Evolutionary conservation across 2,113 vertebrate genomes (phyloP), one percentile per base, ranked within the genome.

Genomic region (Mormyrus iriodes): DNA sequence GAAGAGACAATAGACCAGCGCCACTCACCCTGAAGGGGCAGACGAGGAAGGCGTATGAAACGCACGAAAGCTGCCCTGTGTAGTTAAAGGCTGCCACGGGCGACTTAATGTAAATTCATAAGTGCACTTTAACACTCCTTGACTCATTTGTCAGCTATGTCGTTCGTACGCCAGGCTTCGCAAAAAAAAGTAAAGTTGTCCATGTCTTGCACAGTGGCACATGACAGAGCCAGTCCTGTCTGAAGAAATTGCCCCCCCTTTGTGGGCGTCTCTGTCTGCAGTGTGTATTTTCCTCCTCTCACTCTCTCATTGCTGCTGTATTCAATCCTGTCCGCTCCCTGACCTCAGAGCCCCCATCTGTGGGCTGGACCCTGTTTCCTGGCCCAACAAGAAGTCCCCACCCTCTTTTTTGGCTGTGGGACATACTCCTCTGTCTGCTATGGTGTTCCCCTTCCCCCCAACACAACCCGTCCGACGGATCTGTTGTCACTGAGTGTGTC

Each of bases 401-500:
- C 35, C 58, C 88, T 61, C 85, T 91, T 55, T 87, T 73, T 87
- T 90, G 85, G 7, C 61, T 0, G 10, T 73, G 61, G 48, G 31
- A 76, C 55, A 15, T 15, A n/a, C 51, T 35, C 51, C 31, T 48
- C 82, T n/a, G 12, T 42, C 17, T 24, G 19, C 51, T n/a, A 39
- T n/a, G 5, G 27, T 31, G 0, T 24, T 27, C 52, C 35, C 27
- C 88, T 39, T 7, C 69, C 69, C 46, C 76, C 17, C 42, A 27
- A 21, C 76, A 49, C 42, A 5, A 52, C 13, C n/a, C 91, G 91
- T 90, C 55, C 58, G 58, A 27, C 89, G 92, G 93, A 93, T 95
- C 93, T 91, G 94, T 92, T 95, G 93, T 93, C 92, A 93, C 90
- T 21, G 86, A 90, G 88, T 49, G 87, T 92, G 93, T 89, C 91